Evolutionary conservation across 2,888 invertebrate genomes (phyloP), one percentile per base, ranked within the genome.

Genomic region (Agapostemon virescens): DNA sequence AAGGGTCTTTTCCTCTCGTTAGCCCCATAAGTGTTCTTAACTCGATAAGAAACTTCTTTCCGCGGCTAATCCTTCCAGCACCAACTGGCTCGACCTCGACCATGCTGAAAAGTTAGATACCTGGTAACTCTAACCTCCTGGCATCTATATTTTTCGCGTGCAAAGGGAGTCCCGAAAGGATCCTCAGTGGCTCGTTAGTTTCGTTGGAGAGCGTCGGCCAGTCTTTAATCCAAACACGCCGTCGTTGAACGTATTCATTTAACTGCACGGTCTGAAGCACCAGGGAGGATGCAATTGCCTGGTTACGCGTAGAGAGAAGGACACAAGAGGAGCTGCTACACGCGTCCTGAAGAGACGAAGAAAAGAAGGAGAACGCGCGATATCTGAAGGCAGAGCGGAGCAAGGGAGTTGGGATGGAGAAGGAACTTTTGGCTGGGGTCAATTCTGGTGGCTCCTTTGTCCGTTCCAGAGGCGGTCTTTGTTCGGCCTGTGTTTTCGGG

Each of bases 401-500:
- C 45, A 20, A 49, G 42, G 42, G 40, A 52, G 30, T 6, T 26
- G 2, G 17, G 5, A 45, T 30, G 33, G 20, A 55, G 52, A 45
- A 17, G 30, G 64, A 82, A 81, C 52, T 81, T 82, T 83, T 58
- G 79, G 68, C 30, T 23, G 58, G 68, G 84, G 81, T 79, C 79
- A 69, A 74, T 75, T 73, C 85, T 61, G 81, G 69, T 71, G 75
- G 78, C 79, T 86, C 85, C 85, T 86, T 86, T 86, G 85, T 85
- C 73, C 78, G 77, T 73, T 61, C 68, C 58, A 55, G 66, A 49
- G 49, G 63, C 45, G 77, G 77, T 83, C 86, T 86, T 86, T 86
- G 86, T 85, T 76, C 81, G 67, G 45, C n/a, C 55, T 72, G 85
- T 87, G 89, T 89, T 89, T 87, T 88, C 86, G 83, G 61, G 84